phyloP scores from a whole-genome alignment of 2,797 vertebrate species.

The Chlorospingus semifuscus region DNA sequence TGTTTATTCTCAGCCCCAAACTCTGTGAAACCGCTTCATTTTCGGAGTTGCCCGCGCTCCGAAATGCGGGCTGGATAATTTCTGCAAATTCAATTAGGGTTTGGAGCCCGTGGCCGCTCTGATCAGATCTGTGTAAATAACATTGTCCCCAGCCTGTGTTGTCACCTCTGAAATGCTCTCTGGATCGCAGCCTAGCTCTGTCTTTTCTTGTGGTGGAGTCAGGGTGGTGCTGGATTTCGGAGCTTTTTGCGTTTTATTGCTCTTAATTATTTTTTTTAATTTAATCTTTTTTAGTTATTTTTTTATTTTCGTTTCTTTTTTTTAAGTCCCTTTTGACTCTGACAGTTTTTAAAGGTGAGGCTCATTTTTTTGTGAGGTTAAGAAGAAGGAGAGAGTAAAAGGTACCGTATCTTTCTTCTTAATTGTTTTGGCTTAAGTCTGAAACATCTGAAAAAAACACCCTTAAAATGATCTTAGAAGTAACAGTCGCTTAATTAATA shows the following conservation, averaged over 20 bases:
- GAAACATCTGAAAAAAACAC: conserved; percentile 11
- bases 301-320: neutral
- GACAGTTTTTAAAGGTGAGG: conserved; percentile 37
- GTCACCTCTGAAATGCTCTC: conserved; percentile 45
- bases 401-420: conserved; percentile 64
- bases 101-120: neutral
- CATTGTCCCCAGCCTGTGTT: neutral
- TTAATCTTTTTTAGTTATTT: neutral
- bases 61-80: neutral
- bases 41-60: neutral
- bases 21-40: conserved; percentile 13
- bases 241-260: neutral
- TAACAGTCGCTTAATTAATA: conserved; percentile 30
- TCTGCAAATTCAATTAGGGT: conserved; percentile 20
- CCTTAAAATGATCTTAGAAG: conserved; percentile 28
- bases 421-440: conserved; percentile 52
- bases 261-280: neutral
- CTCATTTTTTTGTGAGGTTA: conserved; percentile 58
- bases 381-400: conserved; percentile 62
- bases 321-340: neutral
- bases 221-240: conserved; percentile 29
- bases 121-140: conserved; percentile 39
- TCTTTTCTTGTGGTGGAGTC: conserved; percentile 27
- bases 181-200: conserved; percentile 20
- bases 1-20: neutral